Conservation (phyloP, 2,888 invertebrate species). For the Horisme vitalbata region DNA sequence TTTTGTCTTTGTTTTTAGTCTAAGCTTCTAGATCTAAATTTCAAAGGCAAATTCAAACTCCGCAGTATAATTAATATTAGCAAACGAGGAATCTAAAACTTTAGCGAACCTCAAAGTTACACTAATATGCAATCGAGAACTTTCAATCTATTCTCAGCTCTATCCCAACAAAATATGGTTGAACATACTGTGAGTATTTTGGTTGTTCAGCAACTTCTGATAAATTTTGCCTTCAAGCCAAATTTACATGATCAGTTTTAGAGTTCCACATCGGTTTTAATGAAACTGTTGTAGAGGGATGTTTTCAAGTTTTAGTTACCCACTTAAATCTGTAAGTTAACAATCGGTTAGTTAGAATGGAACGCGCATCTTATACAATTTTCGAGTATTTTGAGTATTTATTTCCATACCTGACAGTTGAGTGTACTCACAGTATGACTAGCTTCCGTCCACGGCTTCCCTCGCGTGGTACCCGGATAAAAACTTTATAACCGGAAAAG, state of each 20-base stretch:
- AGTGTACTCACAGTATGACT: too few species aligned
- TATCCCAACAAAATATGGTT: not conserved
- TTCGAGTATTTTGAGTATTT: too few species aligned
- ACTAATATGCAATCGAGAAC: constrained; percentile 6
- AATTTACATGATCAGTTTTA: constrained; percentile 26
- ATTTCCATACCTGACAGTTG: too few species aligned
- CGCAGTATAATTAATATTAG: constrained; percentile 29
- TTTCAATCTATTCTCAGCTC: constrained; percentile 7
- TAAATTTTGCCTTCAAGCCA: constrained; percentile 24
- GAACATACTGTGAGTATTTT: not conserved
- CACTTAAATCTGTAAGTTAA: too few species aligned
- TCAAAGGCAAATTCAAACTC: constrained; percentile 14
- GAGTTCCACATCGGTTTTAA: constrained; percentile 25
- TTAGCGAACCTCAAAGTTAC: constrained; percentile 14
- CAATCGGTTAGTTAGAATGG: too few species aligned
- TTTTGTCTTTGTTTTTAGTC: too few species aligned
- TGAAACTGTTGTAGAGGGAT: constrained; percentile 14
- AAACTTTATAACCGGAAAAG: too few species aligned
- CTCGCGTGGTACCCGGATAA: too few species aligned
- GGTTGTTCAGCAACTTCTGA: constrained; percentile 19
- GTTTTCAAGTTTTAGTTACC: too few species aligned
- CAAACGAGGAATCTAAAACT: constrained; percentile 25
- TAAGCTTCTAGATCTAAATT: too few species aligned
- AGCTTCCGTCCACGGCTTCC: too few species aligned
- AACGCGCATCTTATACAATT: too few species aligned